Evolutionary conservation across 2,888 invertebrate species (phyloP).

Genomic region (Synanthedon tipuliformis): DNA sequence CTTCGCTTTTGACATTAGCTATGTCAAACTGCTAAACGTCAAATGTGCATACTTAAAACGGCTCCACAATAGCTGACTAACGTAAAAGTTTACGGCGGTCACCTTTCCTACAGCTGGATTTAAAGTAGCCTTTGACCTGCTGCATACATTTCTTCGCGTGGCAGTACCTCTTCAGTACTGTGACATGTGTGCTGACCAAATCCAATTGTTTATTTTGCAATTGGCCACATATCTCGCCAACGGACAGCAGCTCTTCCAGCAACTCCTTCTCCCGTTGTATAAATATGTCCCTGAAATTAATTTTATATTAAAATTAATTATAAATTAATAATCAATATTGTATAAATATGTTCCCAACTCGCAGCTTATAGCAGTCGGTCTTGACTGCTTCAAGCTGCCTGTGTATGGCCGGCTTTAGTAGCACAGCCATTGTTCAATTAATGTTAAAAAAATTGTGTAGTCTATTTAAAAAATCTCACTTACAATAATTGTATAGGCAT

Average conservation of each 20-base stretch:
- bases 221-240: slow-evolving; percentile 86
- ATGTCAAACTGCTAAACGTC: no score
- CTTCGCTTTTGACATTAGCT: no score
- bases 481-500: slow-evolving; percentile 91
- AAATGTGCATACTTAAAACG: no score
- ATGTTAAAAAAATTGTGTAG: no score
- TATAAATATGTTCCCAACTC: no score
- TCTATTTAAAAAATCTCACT: slow-evolving; percentile 42
- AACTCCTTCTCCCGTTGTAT: slow-evolving; percentile 91
- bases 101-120: slow-evolving; percentile 77
- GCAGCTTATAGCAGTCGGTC: no score
- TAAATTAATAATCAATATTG: no score
- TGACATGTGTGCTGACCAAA: slow-evolving; percentile 84
- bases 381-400: no score
- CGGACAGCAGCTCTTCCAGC: slow-evolving; percentile 87
- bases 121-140: slow-evolving; percentile 59
- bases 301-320: no score
- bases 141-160: slow-evolving; percentile 85
- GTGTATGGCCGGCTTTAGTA: no score
- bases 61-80: neutral
- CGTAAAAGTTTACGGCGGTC: slow-evolving; percentile 4
- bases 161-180: slow-evolving; percentile 85
- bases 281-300: slow-evolving; percentile 83
- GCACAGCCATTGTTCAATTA: no score
- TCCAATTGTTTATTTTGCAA: slow-evolving; percentile 88